Conservation (phyloP, 2,888 invertebrate species). For the Andricus quercusramuli region DNA sequence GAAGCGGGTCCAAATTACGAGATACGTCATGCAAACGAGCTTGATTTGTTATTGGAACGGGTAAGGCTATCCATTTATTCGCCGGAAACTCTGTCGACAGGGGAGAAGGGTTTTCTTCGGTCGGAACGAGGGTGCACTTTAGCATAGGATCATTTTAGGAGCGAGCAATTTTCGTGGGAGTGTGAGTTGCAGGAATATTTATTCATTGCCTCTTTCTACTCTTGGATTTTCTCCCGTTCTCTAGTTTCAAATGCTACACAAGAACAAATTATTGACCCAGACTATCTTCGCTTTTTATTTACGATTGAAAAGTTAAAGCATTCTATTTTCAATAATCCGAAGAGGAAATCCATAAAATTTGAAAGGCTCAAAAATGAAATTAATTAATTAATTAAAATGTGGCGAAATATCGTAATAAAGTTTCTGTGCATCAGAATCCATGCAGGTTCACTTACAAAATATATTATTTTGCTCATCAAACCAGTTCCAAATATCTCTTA, state of each 20-base stretch:
- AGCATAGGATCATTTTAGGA: constrained; percentile 17
- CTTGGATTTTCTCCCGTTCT: constrained; percentile 22
- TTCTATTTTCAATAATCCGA: background rate
- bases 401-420: too few species aligned
- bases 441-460: too few species aligned
- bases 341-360: too few species aligned
- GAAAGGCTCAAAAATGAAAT: too few species aligned
- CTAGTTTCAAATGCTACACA: constrained; percentile 6
- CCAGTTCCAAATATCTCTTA: too few species aligned
- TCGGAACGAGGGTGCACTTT: constrained; percentile 30
- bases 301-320: background rate
- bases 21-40: constrained; percentile 16
- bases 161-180: constrained; percentile 18
- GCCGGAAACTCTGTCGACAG: constrained; percentile 11
- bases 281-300: background rate
- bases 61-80: constrained; percentile 29
- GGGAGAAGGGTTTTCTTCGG: constrained; percentile 9
- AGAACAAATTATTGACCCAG: constrained; percentile 13
- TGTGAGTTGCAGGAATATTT: constrained; percentile 59
- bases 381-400: too few species aligned
- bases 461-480: too few species aligned
- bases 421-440: too few species aligned
- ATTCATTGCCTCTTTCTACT: constrained; percentile 58
- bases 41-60: constrained; percentile 36
- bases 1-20: background rate